These are phyloP conservation scores for Embidobia sp. DNA, from an alignment of 2,888 invertebrate species.

Conservation along the genomic window DNA sequence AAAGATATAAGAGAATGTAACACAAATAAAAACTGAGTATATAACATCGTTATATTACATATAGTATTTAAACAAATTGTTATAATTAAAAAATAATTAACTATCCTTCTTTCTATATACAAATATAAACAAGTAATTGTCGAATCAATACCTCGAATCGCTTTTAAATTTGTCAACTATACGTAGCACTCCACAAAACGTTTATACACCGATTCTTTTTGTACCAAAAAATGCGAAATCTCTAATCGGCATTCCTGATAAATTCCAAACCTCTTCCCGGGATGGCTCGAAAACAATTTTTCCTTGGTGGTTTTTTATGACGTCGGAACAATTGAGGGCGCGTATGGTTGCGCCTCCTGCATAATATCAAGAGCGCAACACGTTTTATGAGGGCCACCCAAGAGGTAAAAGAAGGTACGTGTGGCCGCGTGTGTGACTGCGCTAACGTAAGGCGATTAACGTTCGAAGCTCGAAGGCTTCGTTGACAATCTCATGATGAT, in stretches of 20 bases:
- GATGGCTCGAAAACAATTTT: conserved; percentile 52
- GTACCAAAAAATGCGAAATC: conserved; percentile 60
- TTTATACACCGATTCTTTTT: not conserved
- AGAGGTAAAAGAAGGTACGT: conserved; percentile 67
- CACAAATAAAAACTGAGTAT: too few species aligned
- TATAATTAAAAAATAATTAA: too few species aligned
- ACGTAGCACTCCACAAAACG: too few species aligned
- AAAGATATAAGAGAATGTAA: too few species aligned
- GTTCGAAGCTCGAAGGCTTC: conserved; percentile 66
- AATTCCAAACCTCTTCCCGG: conserved; percentile 52
- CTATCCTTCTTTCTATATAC: too few species aligned
- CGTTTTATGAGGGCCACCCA: conserved; percentile 77
- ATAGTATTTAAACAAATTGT: too few species aligned
- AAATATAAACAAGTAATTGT: too few species aligned
- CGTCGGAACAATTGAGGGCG: conserved; percentile 71
- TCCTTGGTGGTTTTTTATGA: conserved; percentile 56
- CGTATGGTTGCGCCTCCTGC: conserved; percentile 72
- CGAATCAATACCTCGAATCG: too few species aligned
- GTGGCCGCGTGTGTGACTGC: conserved; percentile 66
- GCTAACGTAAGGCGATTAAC: conserved; percentile 68
- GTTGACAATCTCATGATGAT: conserved; percentile 69
- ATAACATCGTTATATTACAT: too few species aligned
- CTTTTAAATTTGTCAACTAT: too few species aligned
- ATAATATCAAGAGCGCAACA: conserved; percentile 76
- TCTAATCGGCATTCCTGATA: conserved; percentile 56